Base-by-base conservation (phyloP, 2,797 vertebrate species). In the Sebastes nivosus region DNA sequence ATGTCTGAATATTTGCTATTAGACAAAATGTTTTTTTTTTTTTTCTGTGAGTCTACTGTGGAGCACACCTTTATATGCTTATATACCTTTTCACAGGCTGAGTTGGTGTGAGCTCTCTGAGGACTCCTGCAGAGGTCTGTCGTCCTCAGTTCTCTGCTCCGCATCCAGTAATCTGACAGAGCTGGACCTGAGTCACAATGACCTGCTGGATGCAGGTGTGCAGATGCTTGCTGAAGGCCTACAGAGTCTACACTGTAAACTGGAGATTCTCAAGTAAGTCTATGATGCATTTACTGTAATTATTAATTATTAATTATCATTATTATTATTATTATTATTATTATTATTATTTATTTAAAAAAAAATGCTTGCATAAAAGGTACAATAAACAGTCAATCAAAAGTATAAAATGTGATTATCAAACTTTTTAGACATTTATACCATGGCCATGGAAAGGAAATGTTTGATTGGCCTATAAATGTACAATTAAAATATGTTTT, bases 181-280 rank as follows among this genome's bases (percentile, higher is more conserved):
- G 14, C 69, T 91, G 42, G 7, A 91, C 73, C 63, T 88, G 3
- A 90, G 87, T 83, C 69, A 90, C 30, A 90, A 90, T n/a, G 85
- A 91, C 55, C 66, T 91, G 65, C 22, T 55, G 78, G 88, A 91
- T 79, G 61, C 77, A 74, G 88, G 88, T 30, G 85, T 89, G 55
- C 0, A 83, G 52, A 3, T 2, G 7, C 77, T 92, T 55, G 69
- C 75, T 46, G 25, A 66, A 0, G 83, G 89, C 7, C 65, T 92
- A 1, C 46, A 0, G 38, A 86, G 2, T 73, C 1, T 32, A 16
- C 20, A 89, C 29, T 89, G 90, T 29, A 89, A 82, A 74, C 69
- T 92, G 52, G 74, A 87, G 54, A 69, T 18, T 74, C 82, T 90
- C 20, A 89, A 88, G 88, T 92, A 79, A 80, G 87, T 89, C 11